Base-by-base conservation (phyloP, 1,140 invertebrate species). In the Zophobas morio region DNA sequence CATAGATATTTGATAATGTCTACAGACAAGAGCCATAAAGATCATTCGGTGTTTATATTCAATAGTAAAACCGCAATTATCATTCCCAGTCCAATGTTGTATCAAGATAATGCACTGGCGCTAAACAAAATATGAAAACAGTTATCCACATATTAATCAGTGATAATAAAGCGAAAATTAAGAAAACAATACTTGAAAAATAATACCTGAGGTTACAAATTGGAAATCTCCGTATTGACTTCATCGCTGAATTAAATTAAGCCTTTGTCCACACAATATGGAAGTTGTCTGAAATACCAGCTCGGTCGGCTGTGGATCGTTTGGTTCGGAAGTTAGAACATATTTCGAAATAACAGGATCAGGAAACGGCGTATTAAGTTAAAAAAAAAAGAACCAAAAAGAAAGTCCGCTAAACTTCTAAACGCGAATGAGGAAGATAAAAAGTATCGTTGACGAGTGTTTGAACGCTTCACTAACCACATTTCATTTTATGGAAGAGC, bases 381-480 rank as follows among this genome's bases (percentile, higher is more conserved):
- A 20, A 20, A 70, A 79, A 81, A 81, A 80, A 80, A 77, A 63
- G 56, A 36, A 54, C 51, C 60, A 66, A 66, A 66, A 74, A 66
- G 75, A 78, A 79, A 77, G 77, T 81, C 79, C 77, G 78, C 46
- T 76, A 81, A 79, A 81, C 70, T 81, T 79, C 70, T 79, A 42
- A 73, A 79, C 32, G 53, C 57, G 77, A 77, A 79, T 70, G 63
- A 75, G 74, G 60, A 74, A 81, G 75, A 81, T 81, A 81, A 81
- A 81, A 81, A 81, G 77, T 78, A 74, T 73, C 75, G 78, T 79
- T 81, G 80, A 81, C 74, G 78, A 79, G 78, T 76, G 74, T 81
- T 81, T 81, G 80, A 81, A 81, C 80, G 80, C 80, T 79, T 78
- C 80, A 81, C 78, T 81, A 78, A 81, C 78, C 80, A 77, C 80